A percentile compares a stretch with the other conserved stretches of the same genome.
Conservation (phyloP, 2,888 invertebrate genomes). For the Lepidocyrtinus sp. region DNA sequence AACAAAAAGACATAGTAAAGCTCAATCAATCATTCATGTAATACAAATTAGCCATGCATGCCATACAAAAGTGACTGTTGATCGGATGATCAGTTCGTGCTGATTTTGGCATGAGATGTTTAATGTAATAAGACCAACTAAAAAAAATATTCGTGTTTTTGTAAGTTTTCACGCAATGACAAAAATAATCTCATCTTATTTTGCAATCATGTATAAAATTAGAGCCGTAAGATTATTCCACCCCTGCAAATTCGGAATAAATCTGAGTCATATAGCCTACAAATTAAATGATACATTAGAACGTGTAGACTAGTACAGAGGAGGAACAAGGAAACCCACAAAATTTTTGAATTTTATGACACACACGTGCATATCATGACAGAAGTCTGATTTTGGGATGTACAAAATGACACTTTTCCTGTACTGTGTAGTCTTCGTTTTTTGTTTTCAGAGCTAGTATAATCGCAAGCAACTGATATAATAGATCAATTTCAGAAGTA, state of each 20-base stretch:
- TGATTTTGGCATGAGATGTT: neutral
- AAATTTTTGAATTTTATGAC: constrained; percentile 9
- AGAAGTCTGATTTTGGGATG: too few relatives aligned
- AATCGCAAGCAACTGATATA: neutral
- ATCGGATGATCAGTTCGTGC: neutral
- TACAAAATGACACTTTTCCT: too few relatives aligned
- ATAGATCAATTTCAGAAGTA: neutral
- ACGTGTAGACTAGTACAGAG: too few relatives aligned
- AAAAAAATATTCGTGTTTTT: neutral
- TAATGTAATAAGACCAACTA: neutral
- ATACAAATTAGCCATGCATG: too few relatives aligned
- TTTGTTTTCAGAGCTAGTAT: too few relatives aligned
- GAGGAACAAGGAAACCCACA: too few relatives aligned
- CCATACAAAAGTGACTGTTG: too few relatives aligned
- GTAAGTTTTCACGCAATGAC: neutral
- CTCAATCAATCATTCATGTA: too few relatives aligned
- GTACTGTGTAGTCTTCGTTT: too few relatives aligned
- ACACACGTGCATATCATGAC: neutral
- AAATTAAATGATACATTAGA: constrained; percentile 9
- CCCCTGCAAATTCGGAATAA: neutral
- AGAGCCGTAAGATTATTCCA: neutral
- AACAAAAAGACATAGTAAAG: too few relatives aligned
- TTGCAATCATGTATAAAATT: constrained; percentile 7
- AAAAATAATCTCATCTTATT: neutral
- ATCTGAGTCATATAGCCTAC: neutral